Evolutionary conservation across 1,140 invertebrate species (phyloP).

Genomic region (Drosophila santomea): DNA sequence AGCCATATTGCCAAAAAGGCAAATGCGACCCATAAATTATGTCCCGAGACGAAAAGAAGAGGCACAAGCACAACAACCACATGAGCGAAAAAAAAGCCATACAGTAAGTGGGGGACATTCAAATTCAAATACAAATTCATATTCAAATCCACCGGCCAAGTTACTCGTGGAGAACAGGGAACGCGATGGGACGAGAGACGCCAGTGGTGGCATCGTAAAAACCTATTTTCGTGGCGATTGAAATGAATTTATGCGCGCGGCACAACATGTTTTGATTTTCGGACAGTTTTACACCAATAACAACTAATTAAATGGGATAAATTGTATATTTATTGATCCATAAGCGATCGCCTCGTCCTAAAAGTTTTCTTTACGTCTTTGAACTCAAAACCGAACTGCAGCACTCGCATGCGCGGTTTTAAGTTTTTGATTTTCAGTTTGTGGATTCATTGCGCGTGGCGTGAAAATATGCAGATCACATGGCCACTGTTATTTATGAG

Average conservation of each 20-base stretch:
- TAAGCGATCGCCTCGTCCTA: conserved; percentile 24
- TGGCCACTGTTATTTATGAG: conserved; percentile 37
- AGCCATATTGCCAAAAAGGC: conserved; percentile 60
- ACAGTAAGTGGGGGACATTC: conserved; percentile 31
- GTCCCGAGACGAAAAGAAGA: conserved; percentile 33
- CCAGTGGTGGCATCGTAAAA: conserved; percentile 67
- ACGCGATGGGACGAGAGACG: conserved; percentile 10
- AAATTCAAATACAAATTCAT: conserved; percentile 10
- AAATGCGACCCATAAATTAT: conserved; percentile 72
- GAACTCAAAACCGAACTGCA: conserved; percentile 33
- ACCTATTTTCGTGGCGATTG: conserved; percentile 73
- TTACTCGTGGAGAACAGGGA: conserved; percentile 28
- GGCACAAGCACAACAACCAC: conserved; percentile 19
- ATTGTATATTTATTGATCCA: conserved; percentile 69
- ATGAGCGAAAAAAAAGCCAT: conserved; percentile 11
- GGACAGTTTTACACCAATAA: conserved; percentile 72
- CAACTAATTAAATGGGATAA: conserved; percentile 68
- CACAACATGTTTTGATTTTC: conserved; percentile 74
- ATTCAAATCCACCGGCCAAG: conserved; percentile 8
- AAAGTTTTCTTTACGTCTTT: conserved; percentile 16
- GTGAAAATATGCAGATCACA: conserved; percentile 41
- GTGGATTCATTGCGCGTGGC: conserved; percentile 37
- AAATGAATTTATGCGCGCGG: conserved; percentile 71
- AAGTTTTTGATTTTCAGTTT: conserved; percentile 17
- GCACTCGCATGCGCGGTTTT: neutral